Base-by-base conservation (phyloP, 1,140 invertebrate species). In the Pomphorhynchus laevis region DNA sequence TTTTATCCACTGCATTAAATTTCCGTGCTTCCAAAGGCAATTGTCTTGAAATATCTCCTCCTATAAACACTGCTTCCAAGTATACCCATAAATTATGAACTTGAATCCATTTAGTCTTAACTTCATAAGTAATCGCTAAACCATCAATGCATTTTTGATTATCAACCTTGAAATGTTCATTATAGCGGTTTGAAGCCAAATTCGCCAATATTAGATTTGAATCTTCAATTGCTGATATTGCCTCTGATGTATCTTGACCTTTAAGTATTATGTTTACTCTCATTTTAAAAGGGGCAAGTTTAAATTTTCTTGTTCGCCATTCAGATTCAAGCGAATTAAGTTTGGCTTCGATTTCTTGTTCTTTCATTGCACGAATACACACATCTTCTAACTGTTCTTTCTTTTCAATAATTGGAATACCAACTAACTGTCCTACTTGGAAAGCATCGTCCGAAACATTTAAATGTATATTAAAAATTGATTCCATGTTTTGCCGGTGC, bases 361-460 rank as follows among this genome's bases (percentile, higher is more conserved):
- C 80, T 61, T 89, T 89, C 67, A 86, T 74, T 0, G 80, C 79
- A 22, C 77, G 84, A 53, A 89, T 86, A 55, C 80, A 91, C 50
- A 89, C 82, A 52, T 91, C 82, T 65, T 89, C 80, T 54, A 91
- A 89, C 51, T 89, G 79, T 61, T 91, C 82, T 53, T 91, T 91
- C 51, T 72, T 69, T 48, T 72, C 68, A 2, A 91, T 56, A 22
- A 91, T 52, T 2, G 80, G 79, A 8, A 17, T 6, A 35, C 21
- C 14, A n/a, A 33, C 17, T 36, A 31, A 14, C 29, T 14, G 8
- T 21, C 20, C 20, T 16, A 34, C 12, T 6, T 11, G 2, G 18
- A 20, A 34, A 34, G 20, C 20, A 20, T 34, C 9, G 12, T 34
- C 32, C 8, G 3, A 17, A 34, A 17, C 3, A 12, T 9, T 9